Base-by-base conservation (phyloP, 2,113 vertebrate genomes). In the Pomatorhinus ruficollis region DNA sequence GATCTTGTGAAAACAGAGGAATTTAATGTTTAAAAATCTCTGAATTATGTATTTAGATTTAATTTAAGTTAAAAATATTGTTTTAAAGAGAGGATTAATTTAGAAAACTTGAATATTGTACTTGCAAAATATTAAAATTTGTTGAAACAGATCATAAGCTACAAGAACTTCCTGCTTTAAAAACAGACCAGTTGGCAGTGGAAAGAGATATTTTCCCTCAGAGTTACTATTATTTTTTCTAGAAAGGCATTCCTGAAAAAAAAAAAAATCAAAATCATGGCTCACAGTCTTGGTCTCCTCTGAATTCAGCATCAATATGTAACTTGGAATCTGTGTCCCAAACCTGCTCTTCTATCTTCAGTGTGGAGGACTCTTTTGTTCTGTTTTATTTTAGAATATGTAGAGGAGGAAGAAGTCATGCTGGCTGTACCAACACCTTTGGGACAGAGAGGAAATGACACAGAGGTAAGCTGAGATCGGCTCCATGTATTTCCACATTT, bases 381-480 rank as follows among this genome's bases (percentile, higher is more conserved):
- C 42, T 6, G 6, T 3, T 1, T 2, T 27, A n/a, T 68, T 87
- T 78, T 35, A 37, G 22, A 17, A 14, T 11, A 2, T 2, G 6
- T 15, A 37, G 53, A 37, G 28, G n/a, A 60, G 8, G 16, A 49
- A 31, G n/a, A 49, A 53, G 12, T 44, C 5, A 0, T 28, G 39
- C 28, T 91, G 72, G 23, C 40, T 35, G 31, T n/a, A 39, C 16
- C 60, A 66, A 18, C 13, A 40, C 35, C 20, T 59, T 35, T 40
- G 59, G 47, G 35, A 70, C 31, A 89, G 59, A 50, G 70, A 50
- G 7, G 8, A 59, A 54, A 59, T 27, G 13, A 33, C 30, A 3
- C 25, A 66, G 33, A 56, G 21, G 5, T 28, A 61, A 74, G 8
- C 0, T 49, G 54, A 80, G n/a, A 65, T 53, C 27, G 61, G 33